Evolutionary conservation across 1,140 invertebrate species (phyloP).

Genomic region (Dryas iulia): DNA sequence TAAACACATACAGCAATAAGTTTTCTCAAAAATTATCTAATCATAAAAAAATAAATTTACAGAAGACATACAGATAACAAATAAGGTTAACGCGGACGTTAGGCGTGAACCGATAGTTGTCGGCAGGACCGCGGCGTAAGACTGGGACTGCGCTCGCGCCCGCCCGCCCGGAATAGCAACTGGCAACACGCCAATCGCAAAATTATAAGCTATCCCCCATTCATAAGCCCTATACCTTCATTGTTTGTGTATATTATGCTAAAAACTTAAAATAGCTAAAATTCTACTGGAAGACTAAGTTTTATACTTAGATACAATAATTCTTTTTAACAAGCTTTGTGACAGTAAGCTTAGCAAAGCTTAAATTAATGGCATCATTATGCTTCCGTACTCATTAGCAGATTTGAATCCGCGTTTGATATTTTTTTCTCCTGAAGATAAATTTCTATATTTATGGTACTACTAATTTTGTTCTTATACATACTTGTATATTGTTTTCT

Average conservation of each 20-base stretch:
- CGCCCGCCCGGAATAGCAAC: conserved; percentile 66
- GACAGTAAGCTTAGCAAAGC: no score
- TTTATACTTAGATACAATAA: background rate
- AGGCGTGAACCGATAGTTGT: conserved; percentile 34
- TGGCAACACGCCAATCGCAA: conserved; percentile 61
- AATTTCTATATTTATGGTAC: no score
- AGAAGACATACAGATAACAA: conserved; percentile 12
- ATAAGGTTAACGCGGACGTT: conserved; percentile 25
- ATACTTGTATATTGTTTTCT: no score
- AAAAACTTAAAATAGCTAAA: background rate
- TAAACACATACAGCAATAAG: background rate
- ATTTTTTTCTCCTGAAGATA: no score
- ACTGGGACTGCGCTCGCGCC: conserved; percentile 66
- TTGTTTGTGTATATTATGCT: background rate
- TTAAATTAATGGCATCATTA: no score
- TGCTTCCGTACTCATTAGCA: no score
- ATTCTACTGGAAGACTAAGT: background rate
- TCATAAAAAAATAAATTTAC: background rate
- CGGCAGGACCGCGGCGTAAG: conserved; percentile 51
- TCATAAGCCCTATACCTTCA: conserved; percentile 53
- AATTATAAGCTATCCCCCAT: conserved; percentile 56
- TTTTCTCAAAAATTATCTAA: background rate
- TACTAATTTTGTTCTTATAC: no score
- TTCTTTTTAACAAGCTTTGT: no score
- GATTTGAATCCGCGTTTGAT: no score